A percentile compares a stretch with the other conserved stretches of the same genome.
phyloP scores from a whole-genome alignment of 2,888 invertebrate genomes.

The Auanema sp. region DNA sequence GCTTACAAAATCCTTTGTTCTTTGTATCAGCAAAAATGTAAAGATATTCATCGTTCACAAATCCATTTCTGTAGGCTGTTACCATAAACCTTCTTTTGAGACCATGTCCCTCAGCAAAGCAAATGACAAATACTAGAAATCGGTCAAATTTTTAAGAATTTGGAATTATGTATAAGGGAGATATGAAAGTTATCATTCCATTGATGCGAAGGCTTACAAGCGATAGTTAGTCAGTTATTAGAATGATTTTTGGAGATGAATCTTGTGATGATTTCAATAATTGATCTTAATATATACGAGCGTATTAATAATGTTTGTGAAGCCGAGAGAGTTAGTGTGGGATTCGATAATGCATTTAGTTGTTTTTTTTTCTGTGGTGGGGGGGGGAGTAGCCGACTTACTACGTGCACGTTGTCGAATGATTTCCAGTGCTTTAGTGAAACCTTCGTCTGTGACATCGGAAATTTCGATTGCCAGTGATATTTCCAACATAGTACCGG shows the following conservation, averaged over 20 bases:
- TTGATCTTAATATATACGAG: no score
- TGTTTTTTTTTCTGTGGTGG: neutral
- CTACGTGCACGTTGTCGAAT: conserved; percentile 7
- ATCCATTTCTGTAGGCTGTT: conserved; percentile 34
- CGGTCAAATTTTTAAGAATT: neutral
- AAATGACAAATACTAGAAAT: conserved; percentile 16
- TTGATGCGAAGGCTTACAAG: no score
- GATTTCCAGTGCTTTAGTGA: conserved; percentile 1
- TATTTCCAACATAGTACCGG: no score
- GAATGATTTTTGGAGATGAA: no score
- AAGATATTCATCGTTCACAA: conserved; percentile 52
- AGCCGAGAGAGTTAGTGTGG: no score
- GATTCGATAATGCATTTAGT: neutral
- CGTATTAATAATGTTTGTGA: no score
- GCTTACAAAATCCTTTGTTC: conserved; percentile 20
- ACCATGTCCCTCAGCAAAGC: conserved; percentile 8
- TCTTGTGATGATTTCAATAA: no score
- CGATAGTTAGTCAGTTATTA: no score
- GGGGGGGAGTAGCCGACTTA: neutral
- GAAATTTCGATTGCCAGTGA: no score
- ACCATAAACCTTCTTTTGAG: conserved; percentile 21
- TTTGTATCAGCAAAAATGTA: conserved; percentile 47
- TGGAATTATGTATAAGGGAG: no score
- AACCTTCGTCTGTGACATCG: neutral
- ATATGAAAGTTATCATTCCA: no score